These are phyloP conservation scores for Drosophila kanekoi DNA, from an alignment of 2,888 invertebrate genomes.

Conservation along the genomic window DNA sequence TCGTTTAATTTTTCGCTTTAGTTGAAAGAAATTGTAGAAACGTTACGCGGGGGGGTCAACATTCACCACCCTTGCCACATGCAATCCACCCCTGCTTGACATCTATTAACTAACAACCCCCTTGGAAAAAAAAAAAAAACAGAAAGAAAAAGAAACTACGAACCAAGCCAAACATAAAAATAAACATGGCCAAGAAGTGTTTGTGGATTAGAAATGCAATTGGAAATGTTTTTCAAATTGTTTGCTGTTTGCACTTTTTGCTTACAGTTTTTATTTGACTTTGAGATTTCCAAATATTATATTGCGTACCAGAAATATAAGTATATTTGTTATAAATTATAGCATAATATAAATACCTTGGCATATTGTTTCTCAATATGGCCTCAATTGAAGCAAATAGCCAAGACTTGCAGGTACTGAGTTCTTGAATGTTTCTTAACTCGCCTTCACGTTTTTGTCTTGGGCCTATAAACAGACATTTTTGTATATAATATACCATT, in stretches of 20 bases:
- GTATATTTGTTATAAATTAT: too few relatives aligned
- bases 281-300: too few relatives aligned
- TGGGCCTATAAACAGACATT: too few relatives aligned
- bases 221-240: conserved; percentile 31
- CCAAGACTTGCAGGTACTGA: too few relatives aligned
- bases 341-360: not conserved
- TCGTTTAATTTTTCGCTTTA: conserved; percentile 28
- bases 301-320: too few relatives aligned
- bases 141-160: conserved; percentile 1
- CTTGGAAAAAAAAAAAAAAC: not conserved
- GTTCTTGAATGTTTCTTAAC: too few relatives aligned
- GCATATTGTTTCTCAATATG: not conserved
- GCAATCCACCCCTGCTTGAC: conserved; percentile 43
- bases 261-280: too few relatives aligned
- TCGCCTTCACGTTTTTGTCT: too few relatives aligned
- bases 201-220: conserved; percentile 44
- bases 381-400: too few relatives aligned
- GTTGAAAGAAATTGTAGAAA: conserved; percentile 31
- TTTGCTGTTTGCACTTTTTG: conserved; percentile 15
- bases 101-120: conserved; percentile 45
- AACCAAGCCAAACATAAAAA: conserved; percentile 18
- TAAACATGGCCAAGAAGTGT: conserved; percentile 33
- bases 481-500: too few relatives aligned
- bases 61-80: conserved; percentile 39
- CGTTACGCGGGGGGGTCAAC: conserved; percentile 40